Conservation (phyloP, 2,113 vertebrate species). For the Marcusenius ussheri region DNA sequence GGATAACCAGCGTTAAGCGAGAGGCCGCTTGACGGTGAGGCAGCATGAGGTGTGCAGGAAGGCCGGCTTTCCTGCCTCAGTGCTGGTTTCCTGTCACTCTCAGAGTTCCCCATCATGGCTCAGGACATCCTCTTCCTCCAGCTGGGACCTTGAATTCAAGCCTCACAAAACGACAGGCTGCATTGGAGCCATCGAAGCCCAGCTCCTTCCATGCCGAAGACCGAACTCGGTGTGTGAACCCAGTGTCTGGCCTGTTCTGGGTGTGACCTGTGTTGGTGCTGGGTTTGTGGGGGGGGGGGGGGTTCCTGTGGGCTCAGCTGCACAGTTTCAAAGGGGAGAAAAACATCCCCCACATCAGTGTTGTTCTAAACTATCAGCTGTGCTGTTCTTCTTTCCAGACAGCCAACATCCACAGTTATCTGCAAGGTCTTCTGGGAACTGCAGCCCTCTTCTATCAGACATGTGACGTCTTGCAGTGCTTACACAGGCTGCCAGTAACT, state of each 20-base stretch:
- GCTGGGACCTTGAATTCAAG: slow-evolving; percentile 7
- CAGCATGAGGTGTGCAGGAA: not conserved
- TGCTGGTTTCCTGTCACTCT: not conserved
- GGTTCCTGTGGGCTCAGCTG: not conserved
- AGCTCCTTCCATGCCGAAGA: not conserved
- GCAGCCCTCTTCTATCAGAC: not conserved
- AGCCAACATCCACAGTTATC: not conserved
- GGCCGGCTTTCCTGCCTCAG: not conserved
- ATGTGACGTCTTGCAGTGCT: not conserved
- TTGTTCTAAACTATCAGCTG: not conserved
- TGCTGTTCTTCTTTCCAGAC: not conserved
- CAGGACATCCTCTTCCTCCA: slow-evolving; percentile 24
- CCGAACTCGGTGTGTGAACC: not conserved
- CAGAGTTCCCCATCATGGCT: not conserved
- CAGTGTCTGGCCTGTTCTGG: not conserved
- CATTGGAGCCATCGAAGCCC: not conserved
- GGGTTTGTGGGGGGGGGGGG: not conserved
- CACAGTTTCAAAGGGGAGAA: not conserved
- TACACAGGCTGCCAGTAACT: slow-evolving; percentile 2
- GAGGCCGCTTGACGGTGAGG: not conserved
- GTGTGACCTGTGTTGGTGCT: no score
- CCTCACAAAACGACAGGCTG: not conserved
- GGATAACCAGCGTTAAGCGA: not conserved
- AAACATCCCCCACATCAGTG: not conserved
- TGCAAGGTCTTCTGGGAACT: not conserved